Conservation (phyloP, 2,888 invertebrate genomes). For the Caenorhabditis zanzibari region DNA sequence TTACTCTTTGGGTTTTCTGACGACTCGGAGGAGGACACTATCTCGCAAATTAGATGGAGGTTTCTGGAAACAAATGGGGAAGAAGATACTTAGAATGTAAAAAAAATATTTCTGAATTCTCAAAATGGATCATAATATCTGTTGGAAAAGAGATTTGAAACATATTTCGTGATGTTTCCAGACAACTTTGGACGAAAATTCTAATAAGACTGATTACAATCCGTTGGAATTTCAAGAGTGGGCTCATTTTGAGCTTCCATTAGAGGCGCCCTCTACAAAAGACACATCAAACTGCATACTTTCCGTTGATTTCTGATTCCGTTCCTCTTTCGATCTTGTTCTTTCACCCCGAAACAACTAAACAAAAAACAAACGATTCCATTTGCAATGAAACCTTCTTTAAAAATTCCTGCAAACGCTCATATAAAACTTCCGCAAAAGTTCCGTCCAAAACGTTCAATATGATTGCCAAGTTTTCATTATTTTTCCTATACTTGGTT, state of each 20-base stretch:
- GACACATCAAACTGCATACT: no score
- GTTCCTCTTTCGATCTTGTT: slow-evolving; percentile 1
- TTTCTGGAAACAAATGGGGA: background rate
- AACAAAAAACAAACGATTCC: background rate
- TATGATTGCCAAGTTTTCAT: background rate
- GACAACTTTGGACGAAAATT: no score
- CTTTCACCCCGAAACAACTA: background rate
- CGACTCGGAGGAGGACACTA: background rate
- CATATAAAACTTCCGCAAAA: background rate
- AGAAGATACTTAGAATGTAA: background rate
- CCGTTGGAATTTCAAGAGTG: no score
- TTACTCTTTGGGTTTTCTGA: slow-evolving; percentile 30
- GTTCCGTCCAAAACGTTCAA: background rate
- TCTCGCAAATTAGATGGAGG: background rate
- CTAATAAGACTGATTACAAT: no score
- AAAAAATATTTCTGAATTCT: no score
- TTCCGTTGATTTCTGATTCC: no score
- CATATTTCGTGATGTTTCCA: no score
- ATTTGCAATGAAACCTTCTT: slow-evolving; percentile 16
- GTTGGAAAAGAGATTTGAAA: no score
- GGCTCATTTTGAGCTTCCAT: no score
- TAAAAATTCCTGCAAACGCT: background rate
- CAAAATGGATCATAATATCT: no score
- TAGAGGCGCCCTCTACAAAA: no score
- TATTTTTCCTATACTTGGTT: background rate